Evolutionary conservation across 2,113 vertebrate genomes (phyloP).

Genomic region (Hippopotamus amphibius): DNA sequence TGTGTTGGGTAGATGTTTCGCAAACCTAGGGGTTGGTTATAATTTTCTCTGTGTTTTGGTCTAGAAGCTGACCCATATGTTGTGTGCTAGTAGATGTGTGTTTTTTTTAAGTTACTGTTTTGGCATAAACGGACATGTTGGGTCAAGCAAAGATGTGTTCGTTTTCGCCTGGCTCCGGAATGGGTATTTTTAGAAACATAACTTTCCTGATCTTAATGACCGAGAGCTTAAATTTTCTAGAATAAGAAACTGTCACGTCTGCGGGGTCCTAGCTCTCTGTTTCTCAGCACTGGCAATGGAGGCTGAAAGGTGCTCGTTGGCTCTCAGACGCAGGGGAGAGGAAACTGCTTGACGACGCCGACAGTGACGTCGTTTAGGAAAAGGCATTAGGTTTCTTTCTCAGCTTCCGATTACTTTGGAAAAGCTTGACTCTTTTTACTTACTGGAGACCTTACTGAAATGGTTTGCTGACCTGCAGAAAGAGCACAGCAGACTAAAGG

Average conservation of each 20-base stretch:
- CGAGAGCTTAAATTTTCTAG: background rate
- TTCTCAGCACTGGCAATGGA: background rate
- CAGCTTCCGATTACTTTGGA: background rate
- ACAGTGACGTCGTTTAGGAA: background rate
- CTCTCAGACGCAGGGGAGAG: background rate
- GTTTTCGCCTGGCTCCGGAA: background rate
- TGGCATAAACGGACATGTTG: background rate
- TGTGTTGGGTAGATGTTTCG: background rate
- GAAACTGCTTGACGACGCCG: background rate
- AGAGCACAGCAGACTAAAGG: background rate
- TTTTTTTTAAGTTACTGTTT: background rate
- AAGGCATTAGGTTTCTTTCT: background rate
- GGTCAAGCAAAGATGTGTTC: background rate
- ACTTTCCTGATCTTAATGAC: background rate
- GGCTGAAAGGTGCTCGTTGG: too few species aligned
- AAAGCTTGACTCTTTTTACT: background rate
- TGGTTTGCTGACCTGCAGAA: background rate
- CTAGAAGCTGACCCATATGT: fast-evolving
- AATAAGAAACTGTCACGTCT: fast-evolving
- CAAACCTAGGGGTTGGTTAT: background rate
- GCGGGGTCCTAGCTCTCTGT: background rate
- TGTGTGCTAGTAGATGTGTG: fast-evolving
- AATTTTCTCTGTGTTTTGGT: background rate
- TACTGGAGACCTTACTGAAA: too few species aligned
- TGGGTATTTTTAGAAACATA: background rate